phyloP scores from a whole-genome alignment of 92 coral and sea anemone genomes.

The Scolanthus callimorphus region DNA sequence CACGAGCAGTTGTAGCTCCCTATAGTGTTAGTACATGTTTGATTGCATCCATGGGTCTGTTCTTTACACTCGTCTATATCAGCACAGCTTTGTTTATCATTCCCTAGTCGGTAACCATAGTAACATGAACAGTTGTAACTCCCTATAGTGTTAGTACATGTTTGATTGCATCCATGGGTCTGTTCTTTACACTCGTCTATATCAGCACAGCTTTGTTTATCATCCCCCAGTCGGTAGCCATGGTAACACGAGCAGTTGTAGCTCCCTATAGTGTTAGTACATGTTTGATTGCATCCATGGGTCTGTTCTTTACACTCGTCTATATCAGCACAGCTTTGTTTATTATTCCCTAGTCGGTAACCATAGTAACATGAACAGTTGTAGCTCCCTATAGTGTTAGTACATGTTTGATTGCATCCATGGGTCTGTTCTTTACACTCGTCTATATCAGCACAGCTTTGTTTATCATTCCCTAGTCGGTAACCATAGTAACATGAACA shows the following conservation, averaged over 20 bases:
- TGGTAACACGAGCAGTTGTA: background rate
- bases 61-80: background rate
- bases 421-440: background rate
- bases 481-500: background rate
- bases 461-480: background rate
- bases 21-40: background rate
- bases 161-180: background rate
- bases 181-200: background rate
- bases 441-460: background rate
- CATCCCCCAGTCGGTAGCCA: background rate
- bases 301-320: background rate
- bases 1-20: background rate
- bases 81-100: background rate
- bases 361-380: background rate
- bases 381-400: background rate
- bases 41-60: background rate
- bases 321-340: background rate
- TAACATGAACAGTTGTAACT: background rate
- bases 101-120: background rate
- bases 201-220: background rate
- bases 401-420: background rate
- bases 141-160: background rate
- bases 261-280: background rate
- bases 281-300: background rate
- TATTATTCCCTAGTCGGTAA: background rate